phyloP scores from a whole-genome alignment of 2,113 vertebrate genomes.

The Corythoichthys haematopterus region DNA sequence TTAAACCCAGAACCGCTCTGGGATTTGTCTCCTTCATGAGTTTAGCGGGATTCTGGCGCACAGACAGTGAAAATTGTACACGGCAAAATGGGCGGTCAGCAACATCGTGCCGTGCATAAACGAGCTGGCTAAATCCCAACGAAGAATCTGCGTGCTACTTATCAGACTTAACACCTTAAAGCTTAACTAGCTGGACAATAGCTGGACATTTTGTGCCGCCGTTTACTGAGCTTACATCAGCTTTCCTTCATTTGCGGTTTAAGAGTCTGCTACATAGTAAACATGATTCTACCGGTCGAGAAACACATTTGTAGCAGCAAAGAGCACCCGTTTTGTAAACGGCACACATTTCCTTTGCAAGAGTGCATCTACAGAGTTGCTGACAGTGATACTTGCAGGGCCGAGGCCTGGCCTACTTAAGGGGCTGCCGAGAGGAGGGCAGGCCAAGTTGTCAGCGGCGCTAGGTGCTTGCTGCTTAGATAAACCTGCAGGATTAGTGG shows the following conservation, averaged over 20 bases:
- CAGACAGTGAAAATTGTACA: slow-evolving; percentile 27
- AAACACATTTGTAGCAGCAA: slow-evolving; percentile 41
- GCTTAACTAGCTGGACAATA: slow-evolving; percentile 52
- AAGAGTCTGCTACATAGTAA: slow-evolving; percentile 30
- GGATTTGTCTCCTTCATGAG: slow-evolving; percentile 3
- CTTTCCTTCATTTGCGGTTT: slow-evolving; percentile 35
- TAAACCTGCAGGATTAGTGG: slow-evolving; percentile 81
- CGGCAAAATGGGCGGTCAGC: slow-evolving; percentile 27
- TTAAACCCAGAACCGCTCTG: slow-evolving; percentile 22
- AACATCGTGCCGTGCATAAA: slow-evolving; percentile 40
- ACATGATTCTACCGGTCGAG: slow-evolving; percentile 39
- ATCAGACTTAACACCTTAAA: slow-evolving; percentile 56
- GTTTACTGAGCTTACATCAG: slow-evolving; percentile 45
- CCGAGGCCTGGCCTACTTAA: slow-evolving; percentile 75
- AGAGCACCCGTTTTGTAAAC: slow-evolving; percentile 55
- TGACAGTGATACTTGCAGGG: slow-evolving; percentile 72
- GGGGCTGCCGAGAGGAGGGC: slow-evolving; percentile 61
- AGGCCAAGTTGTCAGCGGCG: slow-evolving; percentile 73
- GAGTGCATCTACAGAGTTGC: slow-evolving; percentile 70
- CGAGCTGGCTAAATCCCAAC: slow-evolving; percentile 36
- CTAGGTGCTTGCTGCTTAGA: slow-evolving; percentile 76
- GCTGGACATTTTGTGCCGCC: slow-evolving; percentile 50
- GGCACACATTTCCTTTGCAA: slow-evolving; percentile 64
- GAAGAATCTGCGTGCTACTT: slow-evolving; percentile 39
- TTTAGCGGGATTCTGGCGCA: not conserved